Evolutionary conservation across 2,888 invertebrate species (phyloP), one percentile per base, ranked within the genome.

Genomic region (Coenonympha glycerion): DNA sequence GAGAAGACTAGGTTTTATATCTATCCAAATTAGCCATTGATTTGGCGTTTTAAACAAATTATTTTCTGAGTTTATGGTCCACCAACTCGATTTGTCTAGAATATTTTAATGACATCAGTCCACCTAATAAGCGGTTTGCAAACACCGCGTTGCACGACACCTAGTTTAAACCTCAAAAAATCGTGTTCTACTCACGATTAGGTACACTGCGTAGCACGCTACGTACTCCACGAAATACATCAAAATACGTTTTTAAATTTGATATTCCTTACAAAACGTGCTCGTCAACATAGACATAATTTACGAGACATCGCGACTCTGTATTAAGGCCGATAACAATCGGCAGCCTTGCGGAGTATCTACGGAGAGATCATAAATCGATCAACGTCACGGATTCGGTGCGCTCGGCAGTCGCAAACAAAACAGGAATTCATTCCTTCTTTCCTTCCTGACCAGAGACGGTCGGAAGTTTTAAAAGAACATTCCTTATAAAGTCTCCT

Each of bases 381-480:
- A 53, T 53, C 53, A 53, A 46, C 33, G 49, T 53, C 53, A 31
- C 19, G 22, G 30, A 39, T 13, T 40, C 30, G n/a, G 11, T 30
- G 26, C 22, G 39, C 39, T 11, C 30, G n/a, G n/a, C n/a, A n/a
- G 9, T 33, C 9, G 39, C 39, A 24, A 39, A 49, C 50, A 39
- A 45, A 44, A 40, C 47, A 45, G 22, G 45, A 54, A 54, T 54
- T 45, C 47, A 39, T 45, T 53, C 33, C 44, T 53, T 26, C 53
- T 45, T 44, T 52, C 52, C 51, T 49, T 52, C 52, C 52, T 56
- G 55, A 56, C 55, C 55, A n/a, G n/a, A n/a, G n/a, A 49, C 21
- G 31, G 47, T 42, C 52, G 47, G 45, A 56, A 53, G 47, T 55
- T 55, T 49, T 52, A 49, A 53, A 53, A 47, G 52, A 44, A 40